These are phyloP conservation scores for Sternarchorhynchus goeldii DNA, from an alignment of 2,797 vertebrate species.

Conservation along the genomic window DNA sequence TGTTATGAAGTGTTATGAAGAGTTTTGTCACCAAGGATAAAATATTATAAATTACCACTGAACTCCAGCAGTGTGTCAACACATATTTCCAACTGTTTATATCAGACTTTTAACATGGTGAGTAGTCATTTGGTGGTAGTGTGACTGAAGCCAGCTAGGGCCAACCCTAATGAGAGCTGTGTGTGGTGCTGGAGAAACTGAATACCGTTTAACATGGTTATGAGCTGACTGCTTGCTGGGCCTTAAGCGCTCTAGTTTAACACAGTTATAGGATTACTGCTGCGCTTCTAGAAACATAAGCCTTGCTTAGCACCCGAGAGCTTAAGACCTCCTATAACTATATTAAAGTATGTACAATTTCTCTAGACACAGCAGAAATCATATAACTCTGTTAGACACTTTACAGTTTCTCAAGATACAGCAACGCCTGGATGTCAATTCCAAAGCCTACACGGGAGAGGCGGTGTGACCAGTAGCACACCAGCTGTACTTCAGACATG, in stretches of 20 bases:
- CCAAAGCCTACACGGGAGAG: slow-evolving; percentile 37
- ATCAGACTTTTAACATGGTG: slow-evolving; percentile 17
- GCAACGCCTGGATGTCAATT: slow-evolving; percentile 47
- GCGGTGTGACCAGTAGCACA: slow-evolving; percentile 16
- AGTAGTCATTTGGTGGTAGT: slow-evolving; percentile 38
- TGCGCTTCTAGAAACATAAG: slow-evolving; percentile 60
- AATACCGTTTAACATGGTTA: slow-evolving; percentile 59
- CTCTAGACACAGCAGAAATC: slow-evolving; percentile 57
- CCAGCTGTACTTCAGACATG: slow-evolving; percentile 16
- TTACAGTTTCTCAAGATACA: slow-evolving; percentile 51
- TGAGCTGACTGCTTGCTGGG: slow-evolving; percentile 58
- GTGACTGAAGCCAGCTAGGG: slow-evolving; percentile 38
- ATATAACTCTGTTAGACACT: slow-evolving; percentile 56
- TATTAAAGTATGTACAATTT: slow-evolving; percentile 59
- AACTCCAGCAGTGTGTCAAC: background rate
- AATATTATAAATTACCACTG: slow-evolving; percentile 27
- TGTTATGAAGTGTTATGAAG: background rate
- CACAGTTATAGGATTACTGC: slow-evolving; percentile 59
- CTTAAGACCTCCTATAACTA: slow-evolving; percentile 58
- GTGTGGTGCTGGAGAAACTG: slow-evolving; percentile 54
- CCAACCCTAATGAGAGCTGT: slow-evolving; percentile 42
- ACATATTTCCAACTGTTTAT: slow-evolving; percentile 7
- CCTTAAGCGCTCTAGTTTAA: slow-evolving; percentile 61
- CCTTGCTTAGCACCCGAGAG: slow-evolving; percentile 54
- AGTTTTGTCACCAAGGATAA: background rate